Evolutionary conservation across 2,797 vertebrate genomes (phyloP).

Genomic region (Vespertilio murinus): DNA sequence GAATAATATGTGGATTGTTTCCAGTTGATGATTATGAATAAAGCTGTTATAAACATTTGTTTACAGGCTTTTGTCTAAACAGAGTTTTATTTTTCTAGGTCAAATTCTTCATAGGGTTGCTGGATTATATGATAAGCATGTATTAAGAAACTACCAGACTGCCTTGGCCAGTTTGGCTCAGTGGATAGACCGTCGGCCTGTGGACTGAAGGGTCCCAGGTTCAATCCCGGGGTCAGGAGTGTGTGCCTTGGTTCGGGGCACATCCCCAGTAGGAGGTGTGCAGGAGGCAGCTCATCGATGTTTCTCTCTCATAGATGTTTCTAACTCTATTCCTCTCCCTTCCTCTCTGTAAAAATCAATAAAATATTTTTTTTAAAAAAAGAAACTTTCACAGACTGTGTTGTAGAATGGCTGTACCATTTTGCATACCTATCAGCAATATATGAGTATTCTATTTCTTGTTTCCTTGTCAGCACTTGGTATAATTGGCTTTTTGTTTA

Average conservation of each 20-base stretch:
- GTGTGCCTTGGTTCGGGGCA: too few relatives aligned
- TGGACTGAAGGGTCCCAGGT: too few relatives aligned
- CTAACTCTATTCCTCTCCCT: too few relatives aligned
- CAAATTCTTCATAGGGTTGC: background rate
- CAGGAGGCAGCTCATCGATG: too few relatives aligned
- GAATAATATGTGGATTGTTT: background rate
- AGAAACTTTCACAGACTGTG: too few relatives aligned
- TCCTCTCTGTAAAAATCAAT: too few relatives aligned
- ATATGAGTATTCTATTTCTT: background rate
- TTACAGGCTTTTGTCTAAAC: background rate
- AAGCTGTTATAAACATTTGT: background rate
- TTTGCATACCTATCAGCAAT: background rate
- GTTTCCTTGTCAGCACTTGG: background rate
- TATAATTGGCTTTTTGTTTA: background rate
- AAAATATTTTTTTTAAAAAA: too few relatives aligned
- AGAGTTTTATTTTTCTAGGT: background rate
- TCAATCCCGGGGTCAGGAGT: too few relatives aligned
- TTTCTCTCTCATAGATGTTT: too few relatives aligned
- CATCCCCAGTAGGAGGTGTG: too few relatives aligned
- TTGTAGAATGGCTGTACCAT: background rate
- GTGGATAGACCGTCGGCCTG: too few relatives aligned
- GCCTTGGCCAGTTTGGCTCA: too few relatives aligned
- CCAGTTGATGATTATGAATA: background rate
- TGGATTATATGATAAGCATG: background rate
- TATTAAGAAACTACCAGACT: background rate